These are phyloP conservation scores for Varecia variegata DNA, from an alignment of 2,797 vertebrate genomes.

Conservation along the genomic window DNA sequence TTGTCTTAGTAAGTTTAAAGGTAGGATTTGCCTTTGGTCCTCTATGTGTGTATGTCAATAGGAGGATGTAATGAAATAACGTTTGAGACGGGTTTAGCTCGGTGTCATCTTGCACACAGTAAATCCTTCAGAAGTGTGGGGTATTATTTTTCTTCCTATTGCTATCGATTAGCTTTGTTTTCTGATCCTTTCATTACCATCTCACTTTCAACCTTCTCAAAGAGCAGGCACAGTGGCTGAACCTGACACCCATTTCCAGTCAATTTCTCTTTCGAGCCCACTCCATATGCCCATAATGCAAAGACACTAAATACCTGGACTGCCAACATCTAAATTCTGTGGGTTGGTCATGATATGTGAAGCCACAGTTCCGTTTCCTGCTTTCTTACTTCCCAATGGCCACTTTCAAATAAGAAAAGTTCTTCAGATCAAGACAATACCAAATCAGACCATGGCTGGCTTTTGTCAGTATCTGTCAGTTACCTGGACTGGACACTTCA, in stretches of 20 bases:
- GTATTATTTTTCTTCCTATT: neutral
- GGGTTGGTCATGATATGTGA: neutral
- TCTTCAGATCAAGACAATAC: neutral
- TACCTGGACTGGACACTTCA: neutral
- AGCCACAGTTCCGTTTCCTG: neutral
- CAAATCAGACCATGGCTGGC: neutral
- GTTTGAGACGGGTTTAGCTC: neutral
- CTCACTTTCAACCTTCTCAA: neutral
- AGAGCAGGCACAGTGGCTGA: neutral
- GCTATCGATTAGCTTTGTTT: neutral
- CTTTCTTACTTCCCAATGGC: neutral
- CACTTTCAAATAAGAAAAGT: neutral
- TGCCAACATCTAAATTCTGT: neutral
- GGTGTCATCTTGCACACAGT: neutral
- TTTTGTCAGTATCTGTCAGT: neutral
- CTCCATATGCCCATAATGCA: neutral
- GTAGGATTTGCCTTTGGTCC: neutral
- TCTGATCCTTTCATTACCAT: neutral
- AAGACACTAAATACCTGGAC: neutral
- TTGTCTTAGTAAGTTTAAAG: neutral
- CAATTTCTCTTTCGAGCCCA: neutral
- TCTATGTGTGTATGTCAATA: neutral
- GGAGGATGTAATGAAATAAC: neutral
- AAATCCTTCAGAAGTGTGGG: neutral
- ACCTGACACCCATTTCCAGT: neutral